Conservation (phyloP, 1,140 invertebrate species). For the Trypoxylus dichotomus region DNA sequence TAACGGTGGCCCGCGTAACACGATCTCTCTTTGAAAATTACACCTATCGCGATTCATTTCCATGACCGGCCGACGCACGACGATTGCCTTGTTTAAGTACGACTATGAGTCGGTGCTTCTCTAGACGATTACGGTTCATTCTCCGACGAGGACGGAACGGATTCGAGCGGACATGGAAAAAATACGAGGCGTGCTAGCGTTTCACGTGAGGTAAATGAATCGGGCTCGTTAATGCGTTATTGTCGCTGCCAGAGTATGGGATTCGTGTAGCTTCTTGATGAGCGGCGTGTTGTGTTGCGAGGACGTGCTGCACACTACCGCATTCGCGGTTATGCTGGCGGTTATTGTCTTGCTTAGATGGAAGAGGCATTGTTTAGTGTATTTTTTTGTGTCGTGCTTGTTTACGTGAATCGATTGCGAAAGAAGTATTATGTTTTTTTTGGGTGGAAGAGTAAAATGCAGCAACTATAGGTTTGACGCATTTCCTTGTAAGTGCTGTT, state of each 20-base stretch:
- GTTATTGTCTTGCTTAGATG: not conserved
- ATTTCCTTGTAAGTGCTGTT: too few species aligned
- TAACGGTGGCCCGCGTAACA: conserved; percentile 4
- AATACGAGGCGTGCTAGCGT: not conserved
- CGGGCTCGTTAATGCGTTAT: not conserved
- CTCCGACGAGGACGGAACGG: not conserved
- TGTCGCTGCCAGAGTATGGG: not conserved
- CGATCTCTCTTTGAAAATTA: conserved; percentile 12
- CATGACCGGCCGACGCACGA: not conserved
- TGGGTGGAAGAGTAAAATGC: too few species aligned
- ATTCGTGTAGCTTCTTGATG: not conserved
- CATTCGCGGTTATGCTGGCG: not conserved
- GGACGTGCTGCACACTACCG: not conserved
- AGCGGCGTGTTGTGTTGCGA: not conserved
- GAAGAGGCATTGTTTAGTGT: not conserved
- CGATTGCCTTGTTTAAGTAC: not conserved
- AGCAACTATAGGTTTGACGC: too few species aligned
- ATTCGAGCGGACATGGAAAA: not conserved
- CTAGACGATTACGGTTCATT: not conserved
- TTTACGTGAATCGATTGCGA: too few species aligned
- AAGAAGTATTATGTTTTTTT: too few species aligned
- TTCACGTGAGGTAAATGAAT: not conserved
- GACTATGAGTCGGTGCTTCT: not conserved
- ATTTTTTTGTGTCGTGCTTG: too few species aligned
- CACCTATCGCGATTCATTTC: not conserved